A percentile compares a stretch with the other conserved stretches of the same genome.
These are phyloP conservation scores for Anticlea derivata DNA, from an alignment of 2,888 invertebrate species.

Conservation along the genomic window DNA sequence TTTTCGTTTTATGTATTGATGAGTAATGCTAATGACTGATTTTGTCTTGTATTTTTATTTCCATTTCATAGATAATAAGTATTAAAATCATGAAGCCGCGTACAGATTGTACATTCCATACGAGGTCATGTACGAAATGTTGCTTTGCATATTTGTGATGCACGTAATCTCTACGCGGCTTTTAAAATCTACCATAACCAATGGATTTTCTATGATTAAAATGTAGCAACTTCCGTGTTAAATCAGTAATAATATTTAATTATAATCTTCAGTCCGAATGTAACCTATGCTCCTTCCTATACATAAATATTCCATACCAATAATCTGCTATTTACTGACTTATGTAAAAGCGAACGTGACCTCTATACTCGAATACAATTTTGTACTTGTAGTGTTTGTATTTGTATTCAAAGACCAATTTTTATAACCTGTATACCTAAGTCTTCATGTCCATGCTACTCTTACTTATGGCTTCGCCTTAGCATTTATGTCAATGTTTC, in stretches of 20 bases:
- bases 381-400: conserved; percentile 40
- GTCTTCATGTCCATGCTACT: conserved; percentile 23
- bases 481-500: conserved; percentile 4
- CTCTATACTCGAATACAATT: conserved; percentile 28
- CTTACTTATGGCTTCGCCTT: conserved; percentile 9
- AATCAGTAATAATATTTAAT: too few relatives aligned
- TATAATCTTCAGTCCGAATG: too few relatives aligned
- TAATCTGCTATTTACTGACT: conserved; percentile 11
- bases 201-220: too few relatives aligned
- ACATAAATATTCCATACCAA: conserved; percentile 1
- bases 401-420: conserved; percentile 44
- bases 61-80: too few relatives aligned
- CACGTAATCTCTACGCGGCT: too few relatives aligned
- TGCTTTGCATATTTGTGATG: too few relatives aligned
- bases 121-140: too few relatives aligned
- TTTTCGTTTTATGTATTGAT: not conserved
- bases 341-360: conserved; percentile 18
- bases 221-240: too few relatives aligned
- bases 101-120: too few relatives aligned
- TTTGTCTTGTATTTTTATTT: not conserved
- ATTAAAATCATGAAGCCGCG: too few relatives aligned
- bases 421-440: conserved; percentile 38
- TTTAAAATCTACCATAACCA: too few relatives aligned
- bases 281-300: too few relatives aligned
- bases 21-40: not conserved